Evolutionary conservation across 2,113 vertebrate genomes (phyloP), one percentile per base, ranked within the genome.

Genomic region (Psittacula cyanocephala): DNA sequence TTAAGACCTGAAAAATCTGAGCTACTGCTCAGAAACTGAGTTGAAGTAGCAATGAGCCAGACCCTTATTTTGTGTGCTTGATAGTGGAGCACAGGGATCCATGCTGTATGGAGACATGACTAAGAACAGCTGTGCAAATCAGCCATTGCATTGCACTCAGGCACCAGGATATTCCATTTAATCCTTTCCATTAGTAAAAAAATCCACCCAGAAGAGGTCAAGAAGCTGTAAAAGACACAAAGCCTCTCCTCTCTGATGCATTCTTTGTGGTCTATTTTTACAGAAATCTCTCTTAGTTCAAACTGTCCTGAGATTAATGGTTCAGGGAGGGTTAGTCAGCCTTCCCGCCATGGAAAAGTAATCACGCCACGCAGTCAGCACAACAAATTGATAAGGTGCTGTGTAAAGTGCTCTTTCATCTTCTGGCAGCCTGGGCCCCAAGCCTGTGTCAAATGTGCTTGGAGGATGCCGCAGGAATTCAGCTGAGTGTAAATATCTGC

Each of bases 241-340:
- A 96, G 78, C n/a, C 16, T 92, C 60, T 83, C 13, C 11, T 84
- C 52, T 75, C 65, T 50, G 41, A 23, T 67, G 83, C 75, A 53
- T 88, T 88, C 49, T 88, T 95, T 80, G 47, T 46, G 65, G 84
- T 89, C 91, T 94, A 22, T 94, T 97, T 96, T 95, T 96, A 59
- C 80, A 89, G 86, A 91, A 86, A 70, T 67, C 22, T 86, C 80
- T 82, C 47, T 49, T 70, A 80, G 90, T 92, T 91, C 91, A 86
- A 86, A 70, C 81, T 95, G 81, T 92, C 84, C 83, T 67, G 53
- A 96, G 93, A 95, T 81, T 64, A 83, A 92, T 88, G 76, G 72
- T 63, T 89, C 57, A 25, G 75, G 63, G 70, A 91, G 53, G 46
- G 63, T 78, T 94, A 93, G 93, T 89, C 81, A 96, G 81, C 47